Evolutionary conservation across 1,140 invertebrate species (phyloP).

Genomic region (Drosophila equinoxialis): DNA sequence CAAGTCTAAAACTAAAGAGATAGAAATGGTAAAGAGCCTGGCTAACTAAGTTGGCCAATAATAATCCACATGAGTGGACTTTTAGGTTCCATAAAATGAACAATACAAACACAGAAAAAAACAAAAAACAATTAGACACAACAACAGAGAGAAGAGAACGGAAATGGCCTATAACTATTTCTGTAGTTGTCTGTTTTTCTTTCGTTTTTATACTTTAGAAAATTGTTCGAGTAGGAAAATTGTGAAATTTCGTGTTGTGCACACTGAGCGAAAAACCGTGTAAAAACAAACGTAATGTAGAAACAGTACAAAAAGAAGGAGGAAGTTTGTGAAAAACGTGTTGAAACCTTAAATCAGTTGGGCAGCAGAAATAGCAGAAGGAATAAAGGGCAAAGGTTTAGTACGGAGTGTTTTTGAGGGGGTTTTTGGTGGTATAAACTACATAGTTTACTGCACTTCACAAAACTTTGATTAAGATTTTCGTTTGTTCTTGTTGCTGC

Average conservation of each 20-base stretch:
- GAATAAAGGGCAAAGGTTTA: slow-evolving; percentile 7
- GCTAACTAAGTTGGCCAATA: slow-evolving; percentile 57
- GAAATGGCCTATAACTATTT: slow-evolving; percentile 58
- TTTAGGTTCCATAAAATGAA: slow-evolving; percentile 8
- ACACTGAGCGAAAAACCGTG: slow-evolving; percentile 70
- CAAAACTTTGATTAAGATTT: slow-evolving; percentile 81
- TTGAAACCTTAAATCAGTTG: slow-evolving; percentile 65
- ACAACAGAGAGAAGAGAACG: slow-evolving; percentile 34
- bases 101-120: background rate
- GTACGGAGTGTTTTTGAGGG: background rate
- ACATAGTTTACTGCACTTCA: slow-evolving; percentile 79
- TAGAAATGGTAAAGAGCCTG: slow-evolving; percentile 22
- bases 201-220: slow-evolving; percentile 40
- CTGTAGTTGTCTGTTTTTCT: slow-evolving; percentile 51
- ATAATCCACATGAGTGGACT: slow-evolving; percentile 56
- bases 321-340: slow-evolving; percentile 23
- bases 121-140: slow-evolving; percentile 29
- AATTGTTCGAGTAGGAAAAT: slow-evolving; percentile 61
- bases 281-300: slow-evolving; percentile 78
- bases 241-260: slow-evolving; percentile 62
- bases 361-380: slow-evolving; percentile 4
- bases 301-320: slow-evolving; percentile 39
- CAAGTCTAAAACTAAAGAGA: slow-evolving; percentile 26
- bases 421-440: slow-evolving; percentile 50
- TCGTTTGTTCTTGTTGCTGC: slow-evolving; percentile 47